Evolutionary conservation across 2,113 vertebrate genomes (phyloP).

Genomic region (Toxostoma redivivum): DNA sequence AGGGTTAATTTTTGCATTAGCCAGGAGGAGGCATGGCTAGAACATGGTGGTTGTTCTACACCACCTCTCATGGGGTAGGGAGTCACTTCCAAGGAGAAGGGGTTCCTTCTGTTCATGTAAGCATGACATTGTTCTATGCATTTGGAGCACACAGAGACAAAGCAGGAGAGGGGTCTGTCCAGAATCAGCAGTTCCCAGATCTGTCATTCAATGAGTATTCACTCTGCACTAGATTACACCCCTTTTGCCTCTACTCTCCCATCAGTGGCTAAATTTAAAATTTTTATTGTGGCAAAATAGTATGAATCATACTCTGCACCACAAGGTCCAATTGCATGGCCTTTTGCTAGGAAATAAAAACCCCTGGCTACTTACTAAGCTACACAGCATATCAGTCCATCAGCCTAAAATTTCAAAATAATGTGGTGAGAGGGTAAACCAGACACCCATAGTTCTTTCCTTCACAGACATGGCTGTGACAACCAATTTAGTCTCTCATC

Average conservation of each 20-base stretch:
- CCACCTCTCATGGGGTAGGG: no score
- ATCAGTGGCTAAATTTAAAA: neutral
- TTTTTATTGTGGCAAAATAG: neutral
- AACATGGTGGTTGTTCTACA: neutral
- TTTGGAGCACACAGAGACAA: neutral
- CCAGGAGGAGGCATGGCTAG: neutral
- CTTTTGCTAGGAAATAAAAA: neutral
- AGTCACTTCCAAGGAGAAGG: neutral
- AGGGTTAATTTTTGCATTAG: neutral
- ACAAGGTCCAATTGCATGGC: neutral
- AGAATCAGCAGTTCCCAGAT: neutral
- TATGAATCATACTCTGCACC: neutral
- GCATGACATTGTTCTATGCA: rapidly evolving
- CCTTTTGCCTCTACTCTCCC: neutral
- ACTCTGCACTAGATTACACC: neutral
- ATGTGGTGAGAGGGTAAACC: neutral
- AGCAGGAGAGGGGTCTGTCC: neutral
- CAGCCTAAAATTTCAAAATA: neutral
- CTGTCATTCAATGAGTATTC: neutral
- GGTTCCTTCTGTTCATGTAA: neutral
- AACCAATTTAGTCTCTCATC: neutral
- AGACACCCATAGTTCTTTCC: neutral
- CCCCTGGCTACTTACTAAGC: neutral
- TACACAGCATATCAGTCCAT: no score
- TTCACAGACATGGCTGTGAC: neutral